Evolutionary conservation across 2,797 vertebrate genomes (phyloP).

Genomic region (Graptemys geographica): DNA sequence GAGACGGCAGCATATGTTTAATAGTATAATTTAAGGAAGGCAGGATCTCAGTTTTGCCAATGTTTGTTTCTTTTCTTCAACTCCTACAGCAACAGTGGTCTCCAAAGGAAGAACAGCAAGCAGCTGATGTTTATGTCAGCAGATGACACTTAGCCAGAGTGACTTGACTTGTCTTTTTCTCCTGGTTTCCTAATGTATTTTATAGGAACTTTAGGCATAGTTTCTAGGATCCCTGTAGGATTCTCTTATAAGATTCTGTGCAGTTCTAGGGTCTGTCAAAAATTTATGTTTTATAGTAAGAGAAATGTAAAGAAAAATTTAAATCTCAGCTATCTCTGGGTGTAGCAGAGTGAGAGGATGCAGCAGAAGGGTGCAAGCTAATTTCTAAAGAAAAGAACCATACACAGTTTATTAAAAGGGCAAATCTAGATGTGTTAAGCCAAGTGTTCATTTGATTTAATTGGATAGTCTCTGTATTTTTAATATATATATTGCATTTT

Average conservation of each 20-base stretch:
- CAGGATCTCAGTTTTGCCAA: not conserved
- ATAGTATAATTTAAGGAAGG: not conserved
- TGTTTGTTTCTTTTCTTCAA: not conserved
- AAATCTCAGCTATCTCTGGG: not conserved
- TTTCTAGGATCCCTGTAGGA: not conserved
- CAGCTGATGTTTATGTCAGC: not conserved
- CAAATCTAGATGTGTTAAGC: not conserved
- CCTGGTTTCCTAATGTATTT: not conserved
- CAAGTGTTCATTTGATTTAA: not conserved
- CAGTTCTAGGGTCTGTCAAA: not conserved
- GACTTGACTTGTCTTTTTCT: not conserved
- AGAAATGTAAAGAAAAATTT: not conserved
- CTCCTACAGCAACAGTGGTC: not conserved
- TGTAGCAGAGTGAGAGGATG: not conserved
- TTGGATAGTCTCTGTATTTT: not conserved
- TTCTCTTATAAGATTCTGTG: not conserved
- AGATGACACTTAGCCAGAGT: not conserved
- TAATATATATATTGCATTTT: not conserved
- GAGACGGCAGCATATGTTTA: fast-evolving
- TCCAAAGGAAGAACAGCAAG: not conserved
- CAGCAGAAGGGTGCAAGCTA: not conserved
- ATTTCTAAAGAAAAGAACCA: not conserved
- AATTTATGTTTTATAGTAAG: not conserved
- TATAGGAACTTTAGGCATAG: not conserved
- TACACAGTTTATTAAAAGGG: not conserved